A percentile compares a stretch with the other conserved stretches of the same genome.
Conservation (phyloP, 37 sponge, comb jelly and placozoan genomes). For the Hormiphora californensis region DNA sequence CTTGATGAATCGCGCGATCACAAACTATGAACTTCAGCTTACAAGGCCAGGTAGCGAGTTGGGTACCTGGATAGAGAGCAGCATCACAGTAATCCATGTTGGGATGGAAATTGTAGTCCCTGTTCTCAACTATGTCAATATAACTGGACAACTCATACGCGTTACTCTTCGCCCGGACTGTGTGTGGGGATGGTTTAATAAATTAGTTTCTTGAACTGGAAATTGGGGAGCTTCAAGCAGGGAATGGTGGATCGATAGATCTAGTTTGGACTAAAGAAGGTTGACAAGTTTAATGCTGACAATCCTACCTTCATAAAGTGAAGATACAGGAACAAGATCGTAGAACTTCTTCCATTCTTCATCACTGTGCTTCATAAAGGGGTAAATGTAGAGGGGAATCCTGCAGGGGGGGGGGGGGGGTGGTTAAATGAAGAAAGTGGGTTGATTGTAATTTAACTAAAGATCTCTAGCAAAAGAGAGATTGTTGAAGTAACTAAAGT, state of each 20-base stretch:
- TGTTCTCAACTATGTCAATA: neutral
- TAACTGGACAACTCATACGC: neutral
- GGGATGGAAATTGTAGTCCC: neutral
- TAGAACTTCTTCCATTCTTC: neutral
- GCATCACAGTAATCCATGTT: conserved; percentile 1
- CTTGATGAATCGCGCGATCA: neutral
- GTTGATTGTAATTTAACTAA: too few species aligned
- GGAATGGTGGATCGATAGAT: too few species aligned
- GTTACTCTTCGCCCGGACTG: conserved; percentile 14
- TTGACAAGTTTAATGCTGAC: too few species aligned
- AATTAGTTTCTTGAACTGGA: too few species aligned
- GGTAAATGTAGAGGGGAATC: conserved; percentile 38
- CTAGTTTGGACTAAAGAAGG: too few species aligned
- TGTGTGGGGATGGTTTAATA: too few species aligned
- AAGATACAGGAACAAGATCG: neutral
- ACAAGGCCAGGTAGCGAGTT: neutral
- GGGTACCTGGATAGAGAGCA: conserved; percentile 2
- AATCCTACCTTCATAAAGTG: conserved; percentile 32
- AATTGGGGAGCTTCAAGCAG: too few species aligned
- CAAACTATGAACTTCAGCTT: neutral
- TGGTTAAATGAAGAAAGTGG: too few species aligned
- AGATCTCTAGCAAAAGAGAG: too few species aligned
- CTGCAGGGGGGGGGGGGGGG: too few species aligned
- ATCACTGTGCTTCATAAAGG: conserved; percentile 47
- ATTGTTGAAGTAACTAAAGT: neutral